Base-by-base conservation (phyloP, 2,888 invertebrate genomes). In the Ichneumoninae sp. region DNA sequence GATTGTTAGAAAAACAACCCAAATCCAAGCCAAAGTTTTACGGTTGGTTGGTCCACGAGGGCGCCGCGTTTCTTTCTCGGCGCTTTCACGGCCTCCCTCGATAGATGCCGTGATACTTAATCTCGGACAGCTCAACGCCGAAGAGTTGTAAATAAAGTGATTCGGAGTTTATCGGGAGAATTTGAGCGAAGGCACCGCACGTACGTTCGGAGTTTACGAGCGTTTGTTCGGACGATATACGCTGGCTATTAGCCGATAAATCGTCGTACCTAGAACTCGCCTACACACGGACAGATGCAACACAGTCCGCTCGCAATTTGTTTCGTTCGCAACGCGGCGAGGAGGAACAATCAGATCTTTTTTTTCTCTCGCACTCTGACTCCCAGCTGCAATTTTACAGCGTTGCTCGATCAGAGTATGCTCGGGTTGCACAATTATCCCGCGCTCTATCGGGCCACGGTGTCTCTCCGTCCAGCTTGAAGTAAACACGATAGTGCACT, bases 241-340 rank as follows among this genome's bases (percentile, higher is more conserved):
- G 66, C 72, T 52, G 69, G 72, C 77, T 26, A 82, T 72, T 66
- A 78, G 78, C 52, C 78, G 26, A 78, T 78, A 74, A 82, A 82
- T 78, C 69, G 22, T 82, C 66, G 68, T 72, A 33, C 40, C 71
- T 62, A 54, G 66, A 44, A 26, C 57, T 71, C 68, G 66, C 40
- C 44, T 62, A 65, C 75, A 19, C 44, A 47, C 44, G 44, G 44
- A 47, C 30, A 19, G 19, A 7, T 22, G 30, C 44, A 33, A 36
- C 26, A 82, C 70, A 71, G 70, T 76, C 66, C 69, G 62, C 40
- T 75, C 54, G 76, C 66, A 69, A 68, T 68, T 66, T 30, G 47
- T 66, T 72, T 57, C 66, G n/a, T 8, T 50, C 77, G 26, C 19
- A 68, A 71, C 66, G 65, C 50, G 66, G 19, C 19, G 47, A 52